phyloP scores from a whole-genome alignment of 1,140 invertebrate species.

The Magallana gigas region DNA sequence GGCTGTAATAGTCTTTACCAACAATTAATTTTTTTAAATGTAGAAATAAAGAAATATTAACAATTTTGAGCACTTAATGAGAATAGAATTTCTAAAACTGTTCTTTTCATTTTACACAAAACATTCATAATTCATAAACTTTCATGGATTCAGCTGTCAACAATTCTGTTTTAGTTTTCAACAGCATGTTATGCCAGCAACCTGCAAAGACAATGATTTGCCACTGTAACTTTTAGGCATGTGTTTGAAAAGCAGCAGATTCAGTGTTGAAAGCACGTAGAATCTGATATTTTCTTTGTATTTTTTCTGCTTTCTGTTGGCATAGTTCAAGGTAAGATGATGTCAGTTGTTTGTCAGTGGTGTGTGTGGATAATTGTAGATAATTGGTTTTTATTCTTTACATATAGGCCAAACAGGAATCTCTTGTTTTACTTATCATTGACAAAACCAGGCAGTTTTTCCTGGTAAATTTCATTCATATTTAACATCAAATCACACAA shows the following conservation, averaged over 20 bases:
- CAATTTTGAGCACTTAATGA: not conserved
- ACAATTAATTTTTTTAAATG: not conserved
- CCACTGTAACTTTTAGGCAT: not conserved
- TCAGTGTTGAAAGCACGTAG: not conserved
- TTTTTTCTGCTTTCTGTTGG: slow-evolving; percentile 27
- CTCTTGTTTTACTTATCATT: not conserved
- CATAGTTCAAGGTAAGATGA: not conserved
- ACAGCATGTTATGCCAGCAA: slow-evolving; percentile 15
- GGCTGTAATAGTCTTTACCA: too few species aligned
- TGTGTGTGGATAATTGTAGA: not conserved
- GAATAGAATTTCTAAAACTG: not conserved
- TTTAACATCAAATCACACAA: slow-evolving; percentile 1
- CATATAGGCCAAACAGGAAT: not conserved
- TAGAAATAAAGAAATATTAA: not conserved
- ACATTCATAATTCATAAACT: too few species aligned
- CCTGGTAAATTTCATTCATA: not conserved
- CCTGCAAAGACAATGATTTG: not conserved
- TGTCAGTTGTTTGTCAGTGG: not conserved
- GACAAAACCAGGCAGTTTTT: not conserved
- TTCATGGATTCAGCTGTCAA: slow-evolving; percentile 30
- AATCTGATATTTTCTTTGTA: slow-evolving; percentile 23
- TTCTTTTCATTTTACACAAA: not conserved
- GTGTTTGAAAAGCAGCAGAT: slow-evolving; percentile 1
- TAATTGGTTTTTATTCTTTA: not conserved
- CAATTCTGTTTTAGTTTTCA: not conserved